A percentile compares a stretch with the other conserved stretches of the same genome.
These are phyloP conservation scores for Leptarthrus brevirostris DNA, from an alignment of 2,888 invertebrate species.

Conservation along the genomic window DNA sequence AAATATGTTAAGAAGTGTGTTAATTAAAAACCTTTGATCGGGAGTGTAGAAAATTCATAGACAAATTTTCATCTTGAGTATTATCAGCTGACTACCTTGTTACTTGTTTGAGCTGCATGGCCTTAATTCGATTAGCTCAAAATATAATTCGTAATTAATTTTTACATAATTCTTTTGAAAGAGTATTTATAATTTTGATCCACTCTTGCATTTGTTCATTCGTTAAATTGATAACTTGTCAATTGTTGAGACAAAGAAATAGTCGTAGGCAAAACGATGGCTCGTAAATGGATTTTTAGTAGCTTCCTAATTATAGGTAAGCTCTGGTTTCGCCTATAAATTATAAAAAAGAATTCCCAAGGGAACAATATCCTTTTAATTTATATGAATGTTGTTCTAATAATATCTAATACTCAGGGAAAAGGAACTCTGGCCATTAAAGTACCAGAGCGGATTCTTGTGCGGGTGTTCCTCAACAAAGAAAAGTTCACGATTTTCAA, in stretches of 20 bases:
- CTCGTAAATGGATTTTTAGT: constrained; percentile 43
- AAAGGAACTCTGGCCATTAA: too few relatives aligned
- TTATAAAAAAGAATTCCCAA: too few relatives aligned
- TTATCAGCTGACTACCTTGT: not conserved
- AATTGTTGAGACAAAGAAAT: not conserved
- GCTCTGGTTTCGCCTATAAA: not conserved
- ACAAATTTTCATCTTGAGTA: not conserved
- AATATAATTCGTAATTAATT: constrained; percentile 8
- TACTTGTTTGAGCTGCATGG: not conserved
- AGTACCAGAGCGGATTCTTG: too few relatives aligned
- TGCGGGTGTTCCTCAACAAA: too few relatives aligned
- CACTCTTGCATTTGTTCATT: constrained; percentile 1
- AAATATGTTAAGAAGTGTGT: not conserved
- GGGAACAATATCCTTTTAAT: too few relatives aligned
- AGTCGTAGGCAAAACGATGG: constrained; percentile 25
- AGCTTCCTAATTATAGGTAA: constrained; percentile 44
- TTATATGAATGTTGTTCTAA: too few relatives aligned
- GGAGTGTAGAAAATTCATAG: not conserved
- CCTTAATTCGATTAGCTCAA: not conserved
- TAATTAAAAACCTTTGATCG: not conserved
- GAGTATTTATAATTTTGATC: not conserved
- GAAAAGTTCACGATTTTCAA: too few relatives aligned
- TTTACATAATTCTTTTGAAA: not conserved
- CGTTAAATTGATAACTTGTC: not conserved
- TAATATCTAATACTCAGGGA: too few relatives aligned